Base-by-base conservation (phyloP, 2,113 vertebrate genomes). In the Kryptolebias marmoratus region DNA sequence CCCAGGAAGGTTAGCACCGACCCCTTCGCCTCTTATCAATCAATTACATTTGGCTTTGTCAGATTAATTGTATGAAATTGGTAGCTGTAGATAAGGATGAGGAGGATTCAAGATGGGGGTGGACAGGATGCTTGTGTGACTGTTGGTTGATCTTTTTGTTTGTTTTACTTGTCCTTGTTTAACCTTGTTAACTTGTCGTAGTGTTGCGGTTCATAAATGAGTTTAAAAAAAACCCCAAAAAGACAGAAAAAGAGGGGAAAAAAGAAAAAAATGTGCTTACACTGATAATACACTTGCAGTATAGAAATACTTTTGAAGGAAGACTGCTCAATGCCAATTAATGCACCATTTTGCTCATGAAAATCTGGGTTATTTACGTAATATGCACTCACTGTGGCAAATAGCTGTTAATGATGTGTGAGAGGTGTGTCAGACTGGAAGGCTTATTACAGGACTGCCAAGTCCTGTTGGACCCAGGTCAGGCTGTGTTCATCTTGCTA, bases 321-420 rank as follows among this genome's bases (percentile, higher is more conserved):
- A 42, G 13, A 61, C 59, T 13, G 8, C n/a, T 39, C 31, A 11
- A 15, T 73, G 45, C 27, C 42, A 68, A 18, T 22, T 52, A 72
- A 79, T 48, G 2, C 71, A 62, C 42, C 62, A 65, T 67, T 80
- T 84, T 80, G 71, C 58, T 64, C 81, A 76, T 88, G 77, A 89
- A 93, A 92, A 82, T 83, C 65, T 83, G 87, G 87, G 91, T 91
- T 88, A 85, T 91, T 92, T 85, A 83, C 15, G 64, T 87, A 87
- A 91, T 84, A 81, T 88, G 83, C 75, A 76, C 86, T 93, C 87
- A 82, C 84, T 90, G 87, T 90, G 81, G 90, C 82, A 88, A 92
- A 94, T 91, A 89, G 91, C 88, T 87, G 88, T 90, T 93, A 90
- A 93, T 94, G 89, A 93, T 93, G 91, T 92, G 91, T 87, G 91